These are phyloP conservation scores for Pampus argenteus DNA, from an alignment of 2,797 vertebrate species.

Conservation along the genomic window DNA sequence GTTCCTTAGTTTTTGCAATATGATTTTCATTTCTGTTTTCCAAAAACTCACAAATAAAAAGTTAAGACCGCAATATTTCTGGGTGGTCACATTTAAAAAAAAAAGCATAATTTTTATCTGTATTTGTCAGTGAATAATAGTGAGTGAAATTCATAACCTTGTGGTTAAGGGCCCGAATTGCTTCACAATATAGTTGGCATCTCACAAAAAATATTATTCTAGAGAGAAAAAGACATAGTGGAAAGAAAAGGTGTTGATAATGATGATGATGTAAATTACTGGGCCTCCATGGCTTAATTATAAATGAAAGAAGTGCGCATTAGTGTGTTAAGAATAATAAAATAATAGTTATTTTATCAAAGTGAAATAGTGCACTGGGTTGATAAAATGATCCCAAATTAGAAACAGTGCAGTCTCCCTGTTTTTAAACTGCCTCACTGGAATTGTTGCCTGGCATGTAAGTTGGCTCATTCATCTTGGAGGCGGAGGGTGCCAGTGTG, in stretches of 20 bases:
- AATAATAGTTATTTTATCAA: constrained; percentile 40
- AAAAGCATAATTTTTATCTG: not conserved
- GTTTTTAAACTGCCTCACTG: constrained; percentile 59
- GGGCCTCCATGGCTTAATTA: not conserved
- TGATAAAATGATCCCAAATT: constrained; percentile 53
- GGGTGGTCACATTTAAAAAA: too few species aligned
- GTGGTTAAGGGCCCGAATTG: not conserved
- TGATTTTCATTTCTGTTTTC: constrained; percentile 1
- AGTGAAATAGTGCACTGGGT: constrained; percentile 45
- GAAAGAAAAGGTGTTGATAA: not conserved
- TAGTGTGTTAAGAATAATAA: constrained; percentile 3
- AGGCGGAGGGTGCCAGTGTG: constrained; percentile 64
- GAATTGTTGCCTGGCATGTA: constrained; percentile 66
- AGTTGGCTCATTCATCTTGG: constrained; percentile 74
- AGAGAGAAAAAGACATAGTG: not conserved
- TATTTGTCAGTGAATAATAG: not conserved
- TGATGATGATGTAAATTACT: not conserved
- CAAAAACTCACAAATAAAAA: not conserved
- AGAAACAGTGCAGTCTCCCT: constrained; percentile 34
- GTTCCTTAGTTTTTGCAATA: not conserved
- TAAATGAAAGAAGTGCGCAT: not conserved
- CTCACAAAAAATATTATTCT: not conserved
- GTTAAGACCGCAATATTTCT: not conserved
- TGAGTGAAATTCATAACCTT: not conserved
- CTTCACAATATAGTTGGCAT: not conserved